Base-by-base conservation (phyloP, 2,888 invertebrate species). In the Drosophila setosimentum region DNA sequence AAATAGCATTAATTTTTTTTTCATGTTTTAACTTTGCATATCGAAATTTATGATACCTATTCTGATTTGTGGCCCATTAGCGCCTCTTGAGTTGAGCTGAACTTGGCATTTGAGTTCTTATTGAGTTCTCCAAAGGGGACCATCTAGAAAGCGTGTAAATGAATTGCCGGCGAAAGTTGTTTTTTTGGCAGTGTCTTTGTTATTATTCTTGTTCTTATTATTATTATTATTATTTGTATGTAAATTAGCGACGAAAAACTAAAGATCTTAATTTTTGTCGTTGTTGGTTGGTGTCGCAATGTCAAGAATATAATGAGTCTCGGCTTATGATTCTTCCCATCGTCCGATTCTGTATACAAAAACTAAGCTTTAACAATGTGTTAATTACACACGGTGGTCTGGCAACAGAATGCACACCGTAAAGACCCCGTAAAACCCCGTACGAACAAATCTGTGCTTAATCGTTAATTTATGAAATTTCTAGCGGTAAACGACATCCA, bases 391-490 rank as follows among this genome's bases (percentile, higher is more conserved):
- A 49, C 62, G 67, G 70, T 71, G 75, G 75, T 37, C 24, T 13
- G 67, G 27, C 35, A n/a, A 32, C 27, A 37, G 55, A 54, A 49
- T 45, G 45, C 8, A 18, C 49, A 49, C 27, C 27, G 27, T 27
- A 30, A 24, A 30, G 42, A 63, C n/a, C n/a, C n/a, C n/a, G n/a
- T n/a, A 57, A 65, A 61, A 68, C 69, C 76, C 77, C 81, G 85
- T 83, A 80, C 59, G 55, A 72, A 76, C 80, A 87, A 82, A 85
- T 87, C 83, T 82, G 82, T 76, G 85, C 87, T 87, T 87, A 86
- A 86, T 88, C 86, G 86, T 88, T 83, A 86, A 86, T 86, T 86
- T 88, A 86, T 86, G 83, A 82, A 83, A 73, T 76, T 73, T 62
- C 62, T 85, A 86, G 88, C 85, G 85, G 85, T 87, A 85, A 87